phyloP scores from a whole-genome alignment of 1,140 invertebrate genomes.

The Drosophila pachea region DNA sequence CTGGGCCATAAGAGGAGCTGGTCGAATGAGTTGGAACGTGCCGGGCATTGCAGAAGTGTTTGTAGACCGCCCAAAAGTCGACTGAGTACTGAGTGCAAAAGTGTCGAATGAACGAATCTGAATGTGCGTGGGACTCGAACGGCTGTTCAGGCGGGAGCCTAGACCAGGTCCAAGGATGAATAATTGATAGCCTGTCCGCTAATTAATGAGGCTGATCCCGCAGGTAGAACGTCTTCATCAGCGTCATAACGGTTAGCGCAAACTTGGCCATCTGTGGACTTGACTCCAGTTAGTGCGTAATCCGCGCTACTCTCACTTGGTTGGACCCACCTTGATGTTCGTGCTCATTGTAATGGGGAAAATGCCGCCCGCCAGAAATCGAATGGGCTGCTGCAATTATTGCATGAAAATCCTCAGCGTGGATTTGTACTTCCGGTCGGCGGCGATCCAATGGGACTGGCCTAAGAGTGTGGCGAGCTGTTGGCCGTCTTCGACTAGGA shows the following conservation, averaged over 20 bases:
- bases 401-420: conserved; percentile 19
- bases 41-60: background rate
- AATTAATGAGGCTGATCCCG: too few species aligned
- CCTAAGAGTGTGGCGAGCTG: background rate
- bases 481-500: conserved; percentile 7
- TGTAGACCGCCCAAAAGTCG: too few species aligned
- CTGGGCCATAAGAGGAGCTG: conserved; percentile 5
- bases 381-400: conserved; percentile 12
- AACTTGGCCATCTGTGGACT: conserved; percentile 31
- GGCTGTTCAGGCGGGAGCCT: too few species aligned
- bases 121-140: too few species aligned
- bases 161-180: too few species aligned
- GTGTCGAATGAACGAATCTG: too few species aligned
- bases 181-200: too few species aligned
- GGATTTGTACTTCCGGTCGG: conserved; percentile 21
- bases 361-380: conserved; percentile 10
- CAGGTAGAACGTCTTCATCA: too few species aligned
- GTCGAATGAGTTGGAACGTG: background rate
- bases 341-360: conserved; percentile 23
- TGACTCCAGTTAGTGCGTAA: too few species aligned
- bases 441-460: conserved; percentile 26
- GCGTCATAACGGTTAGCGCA: conserved; percentile 21
- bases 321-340: conserved; percentile 20
- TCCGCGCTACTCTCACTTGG: too few species aligned
- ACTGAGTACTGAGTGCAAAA: too few species aligned